Evolutionary conservation across 2,888 invertebrate species (phyloP).

Genomic region (Ormyrus rosae): DNA sequence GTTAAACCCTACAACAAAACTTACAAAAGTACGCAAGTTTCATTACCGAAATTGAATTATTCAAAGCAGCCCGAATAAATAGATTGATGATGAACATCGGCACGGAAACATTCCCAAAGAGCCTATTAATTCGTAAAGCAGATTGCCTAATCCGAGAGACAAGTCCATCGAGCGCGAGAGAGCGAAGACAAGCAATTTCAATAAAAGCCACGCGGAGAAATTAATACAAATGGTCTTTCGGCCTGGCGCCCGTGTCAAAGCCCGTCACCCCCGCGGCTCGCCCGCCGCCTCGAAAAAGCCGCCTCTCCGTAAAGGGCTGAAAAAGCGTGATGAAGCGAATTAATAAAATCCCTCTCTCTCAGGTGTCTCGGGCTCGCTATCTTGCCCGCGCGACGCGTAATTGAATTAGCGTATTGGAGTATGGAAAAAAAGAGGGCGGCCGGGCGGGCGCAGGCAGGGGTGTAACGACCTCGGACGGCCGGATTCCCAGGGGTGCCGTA

Average conservation of each 20-base stretch:
- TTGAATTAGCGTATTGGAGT: too few species aligned
- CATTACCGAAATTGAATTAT: too few species aligned
- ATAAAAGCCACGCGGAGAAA: constrained; percentile 35
- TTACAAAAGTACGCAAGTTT: too few species aligned
- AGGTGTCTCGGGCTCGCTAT: neutral
- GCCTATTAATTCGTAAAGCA: too few species aligned
- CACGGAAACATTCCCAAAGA: too few species aligned
- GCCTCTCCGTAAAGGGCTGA: neutral
- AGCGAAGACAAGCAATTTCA: constrained; percentile 36
- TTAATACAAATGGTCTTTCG: constrained; percentile 18
- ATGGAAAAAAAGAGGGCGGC: neutral
- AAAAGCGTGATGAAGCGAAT: constrained; percentile 52
- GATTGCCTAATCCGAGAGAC: too few species aligned
- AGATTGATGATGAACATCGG: too few species aligned
- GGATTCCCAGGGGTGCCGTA: constrained; percentile 71
- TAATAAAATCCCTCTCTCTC: constrained; percentile 19
- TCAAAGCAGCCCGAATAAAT: too few species aligned
- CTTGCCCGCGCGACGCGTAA: neutral
- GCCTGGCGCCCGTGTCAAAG: neutral
- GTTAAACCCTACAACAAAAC: too few species aligned
- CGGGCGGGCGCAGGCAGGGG: constrained; percentile 54
- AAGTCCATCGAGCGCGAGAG: neutral
- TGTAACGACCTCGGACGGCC: constrained; percentile 68
- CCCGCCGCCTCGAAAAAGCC: neutral
- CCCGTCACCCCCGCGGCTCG: neutral